Evolutionary conservation across 2,888 invertebrate species (phyloP).

Genomic region (Chaetogeoica ovagalla): DNA sequence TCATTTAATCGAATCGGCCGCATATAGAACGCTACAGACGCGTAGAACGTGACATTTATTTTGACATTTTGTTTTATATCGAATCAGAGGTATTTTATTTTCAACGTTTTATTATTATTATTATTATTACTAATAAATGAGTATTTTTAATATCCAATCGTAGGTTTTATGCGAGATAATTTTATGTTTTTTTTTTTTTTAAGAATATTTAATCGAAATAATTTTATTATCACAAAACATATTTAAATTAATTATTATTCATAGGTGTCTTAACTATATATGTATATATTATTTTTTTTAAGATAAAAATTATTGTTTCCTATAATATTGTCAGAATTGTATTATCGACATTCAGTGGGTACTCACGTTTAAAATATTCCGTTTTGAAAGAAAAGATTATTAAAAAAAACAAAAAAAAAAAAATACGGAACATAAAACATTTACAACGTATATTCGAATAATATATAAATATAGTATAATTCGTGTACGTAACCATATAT

Average conservation of each 20-base stretch:
- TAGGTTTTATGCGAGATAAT: too few relatives aligned
- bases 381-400: background rate
- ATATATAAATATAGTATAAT: too few relatives aligned
- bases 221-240: background rate
- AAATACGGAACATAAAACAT: background rate
- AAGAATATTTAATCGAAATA: too few relatives aligned
- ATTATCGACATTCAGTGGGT: background rate
- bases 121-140: background rate
- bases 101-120: background rate
- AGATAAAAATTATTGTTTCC: background rate
- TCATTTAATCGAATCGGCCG: constrained; percentile 1
- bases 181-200: too few relatives aligned
- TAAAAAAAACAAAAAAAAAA: background rate
- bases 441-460: background rate
- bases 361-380: background rate
- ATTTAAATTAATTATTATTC: background rate
- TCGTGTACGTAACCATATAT: too few relatives aligned
- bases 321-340: background rate
- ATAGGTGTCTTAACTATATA: background rate
- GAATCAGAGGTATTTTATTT: constrained; percentile 13
- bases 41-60: constrained; percentile 29
- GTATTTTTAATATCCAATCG: background rate
- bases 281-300: background rate
- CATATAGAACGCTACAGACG: background rate
- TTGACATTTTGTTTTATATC: background rate